These are phyloP conservation scores for Malacoraja senta DNA, from an alignment of 2,797 vertebrate genomes.

Conservation along the genomic window DNA sequence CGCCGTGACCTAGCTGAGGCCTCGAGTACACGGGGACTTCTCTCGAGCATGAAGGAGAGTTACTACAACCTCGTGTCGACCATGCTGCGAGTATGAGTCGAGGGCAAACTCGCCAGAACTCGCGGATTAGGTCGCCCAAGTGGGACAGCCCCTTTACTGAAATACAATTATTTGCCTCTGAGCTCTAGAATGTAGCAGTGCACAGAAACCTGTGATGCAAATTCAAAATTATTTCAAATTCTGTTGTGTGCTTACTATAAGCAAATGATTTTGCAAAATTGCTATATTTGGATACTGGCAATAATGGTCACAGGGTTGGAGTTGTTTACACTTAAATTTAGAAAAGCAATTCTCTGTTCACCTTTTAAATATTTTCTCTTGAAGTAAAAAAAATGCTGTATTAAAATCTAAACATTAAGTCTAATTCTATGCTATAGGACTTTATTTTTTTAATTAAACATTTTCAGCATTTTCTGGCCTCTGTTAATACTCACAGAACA, in stretches of 20 bases:
- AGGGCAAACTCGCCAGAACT: too few relatives aligned
- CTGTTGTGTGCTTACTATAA: not conserved
- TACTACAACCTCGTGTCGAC: too few relatives aligned
- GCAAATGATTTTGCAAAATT: not conserved
- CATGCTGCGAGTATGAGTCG: too few relatives aligned
- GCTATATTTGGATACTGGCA: not conserved
- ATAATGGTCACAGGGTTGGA: not conserved
- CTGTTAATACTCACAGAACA: not conserved
- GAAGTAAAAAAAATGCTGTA: not conserved
- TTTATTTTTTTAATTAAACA: not conserved
- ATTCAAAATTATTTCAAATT: conserved; percentile 8
- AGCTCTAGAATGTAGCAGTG: not conserved
- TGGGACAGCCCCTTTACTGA: too few relatives aligned
- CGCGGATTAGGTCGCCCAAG: too few relatives aligned
- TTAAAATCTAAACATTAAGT: not conserved
- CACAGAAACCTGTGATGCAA: not conserved
- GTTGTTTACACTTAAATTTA: not conserved
- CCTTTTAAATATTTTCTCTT: not conserved
- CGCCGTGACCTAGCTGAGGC: too few relatives aligned
- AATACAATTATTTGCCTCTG: not conserved
- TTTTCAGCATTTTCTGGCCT: not conserved
- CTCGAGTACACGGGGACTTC: too few relatives aligned
- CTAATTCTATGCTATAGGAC: too few relatives aligned
- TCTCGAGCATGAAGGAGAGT: too few relatives aligned
- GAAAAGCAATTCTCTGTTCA: not conserved